These are phyloP conservation scores for Neofelis nebulosa DNA, from an alignment of 2,113 vertebrate genomes.

Conservation along the genomic window DNA sequence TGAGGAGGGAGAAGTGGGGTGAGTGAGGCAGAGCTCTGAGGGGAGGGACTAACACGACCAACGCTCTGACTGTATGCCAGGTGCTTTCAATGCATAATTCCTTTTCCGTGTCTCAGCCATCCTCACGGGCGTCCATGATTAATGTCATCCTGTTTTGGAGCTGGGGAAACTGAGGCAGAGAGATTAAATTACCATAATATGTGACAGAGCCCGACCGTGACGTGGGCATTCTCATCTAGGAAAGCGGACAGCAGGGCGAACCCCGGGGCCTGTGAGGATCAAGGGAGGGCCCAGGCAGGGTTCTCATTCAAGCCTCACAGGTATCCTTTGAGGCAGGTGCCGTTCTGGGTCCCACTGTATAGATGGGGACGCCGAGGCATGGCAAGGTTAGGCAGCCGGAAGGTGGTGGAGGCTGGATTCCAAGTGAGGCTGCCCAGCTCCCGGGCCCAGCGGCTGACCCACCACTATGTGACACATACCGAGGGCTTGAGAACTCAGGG, in stretches of 20 bases:
- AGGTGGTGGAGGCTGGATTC: not conserved
- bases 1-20: not conserved
- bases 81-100: not conserved
- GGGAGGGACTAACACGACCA: not conserved
- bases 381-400: not conserved
- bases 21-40: not conserved
- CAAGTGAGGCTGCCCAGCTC: not conserved
- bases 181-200: not conserved
- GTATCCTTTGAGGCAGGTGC: not conserved
- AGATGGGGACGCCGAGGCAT: not conserved
- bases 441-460: not conserved
- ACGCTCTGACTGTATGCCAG: not conserved
- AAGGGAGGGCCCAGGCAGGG: not conserved
- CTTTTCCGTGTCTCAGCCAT: not conserved
- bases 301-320: not conserved
- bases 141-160: not conserved
- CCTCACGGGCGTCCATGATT: not conserved
- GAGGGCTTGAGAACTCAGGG: too few relatives aligned
- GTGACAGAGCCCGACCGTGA: not conserved
- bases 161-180: constrained; percentile 26
- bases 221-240: not conserved
- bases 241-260: not conserved
- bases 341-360: accelerated
- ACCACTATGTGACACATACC: accelerated
- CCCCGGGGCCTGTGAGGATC: accelerated